Percentiles rank a stretch among this genome's conserved stretches.
Evolutionary conservation across 2,113 vertebrate genomes (phyloP).

Genomic region (Fregetta grallaria): DNA sequence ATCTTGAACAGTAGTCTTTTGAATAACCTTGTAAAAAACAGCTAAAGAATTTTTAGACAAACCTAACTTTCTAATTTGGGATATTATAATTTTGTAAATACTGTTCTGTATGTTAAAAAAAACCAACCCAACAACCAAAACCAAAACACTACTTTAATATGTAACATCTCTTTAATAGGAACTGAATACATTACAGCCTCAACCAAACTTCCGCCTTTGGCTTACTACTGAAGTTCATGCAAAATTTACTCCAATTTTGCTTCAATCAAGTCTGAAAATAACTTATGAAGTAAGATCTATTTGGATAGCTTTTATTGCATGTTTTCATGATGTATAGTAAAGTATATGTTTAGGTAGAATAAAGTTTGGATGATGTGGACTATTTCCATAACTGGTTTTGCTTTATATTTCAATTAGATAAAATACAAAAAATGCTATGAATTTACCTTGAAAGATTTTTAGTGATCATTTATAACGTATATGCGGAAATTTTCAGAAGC

Average conservation of each 20-base stretch:
- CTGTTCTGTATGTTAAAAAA: not conserved
- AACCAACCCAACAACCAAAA: accelerated
- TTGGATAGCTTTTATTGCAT: not conserved
- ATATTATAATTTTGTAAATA: not conserved
- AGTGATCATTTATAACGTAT: not conserved
- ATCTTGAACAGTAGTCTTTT: not conserved
- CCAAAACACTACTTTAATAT: not conserved
- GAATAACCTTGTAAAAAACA: not conserved
- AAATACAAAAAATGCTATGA: not conserved
- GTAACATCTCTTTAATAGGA: slow-evolving; percentile 76
- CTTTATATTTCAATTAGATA: not conserved
- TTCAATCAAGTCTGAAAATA: slow-evolving; percentile 96
- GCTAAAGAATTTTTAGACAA: not conserved
- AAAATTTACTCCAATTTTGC: slow-evolving; percentile 89
- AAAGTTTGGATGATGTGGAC: not conserved
- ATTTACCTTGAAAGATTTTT: not conserved
- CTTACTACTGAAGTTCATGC: slow-evolving; percentile 93
- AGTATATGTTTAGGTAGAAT: not conserved
- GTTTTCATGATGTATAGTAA: not conserved
- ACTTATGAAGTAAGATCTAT: slow-evolving; percentile 88
- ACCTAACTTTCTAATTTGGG: not conserved
- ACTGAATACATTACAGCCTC: slow-evolving; percentile 87
- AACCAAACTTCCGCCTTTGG: slow-evolving; percentile 93
- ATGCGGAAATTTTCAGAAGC: not conserved
- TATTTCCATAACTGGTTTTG: not conserved